phyloP scores from a whole-genome alignment of 2,113 vertebrate species.

The Misgurnus anguillicaudatus region DNA sequence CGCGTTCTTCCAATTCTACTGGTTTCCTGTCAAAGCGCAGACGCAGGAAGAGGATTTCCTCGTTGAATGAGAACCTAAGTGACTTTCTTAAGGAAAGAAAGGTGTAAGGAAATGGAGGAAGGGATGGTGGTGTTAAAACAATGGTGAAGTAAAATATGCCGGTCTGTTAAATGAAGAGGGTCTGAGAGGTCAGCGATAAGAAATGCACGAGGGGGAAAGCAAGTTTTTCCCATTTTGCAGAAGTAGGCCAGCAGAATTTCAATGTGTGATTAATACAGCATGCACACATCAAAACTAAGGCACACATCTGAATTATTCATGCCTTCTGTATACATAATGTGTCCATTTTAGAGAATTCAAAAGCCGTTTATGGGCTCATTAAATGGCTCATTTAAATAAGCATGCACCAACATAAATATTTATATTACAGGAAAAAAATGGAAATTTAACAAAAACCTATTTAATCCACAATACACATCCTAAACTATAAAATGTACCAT shows the following conservation, averaged over 20 bases:
- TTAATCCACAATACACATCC: too few relatives aligned
- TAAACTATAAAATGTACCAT: too few relatives aligned
- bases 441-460: too few relatives aligned
- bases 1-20: background rate
- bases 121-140: slow-evolving; percentile 12
- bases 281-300: slow-evolving; percentile 24
- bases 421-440: background rate
- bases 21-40: slow-evolving; percentile 30
- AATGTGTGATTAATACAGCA: slow-evolving; percentile 11
- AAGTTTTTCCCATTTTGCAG: background rate
- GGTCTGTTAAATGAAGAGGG: background rate
- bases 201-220: background rate
- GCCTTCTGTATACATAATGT: slow-evolving; percentile 2
- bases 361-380: too few relatives aligned
- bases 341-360: background rate
- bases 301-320: slow-evolving; percentile 28
- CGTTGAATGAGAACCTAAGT: background rate
- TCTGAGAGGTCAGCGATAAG: slow-evolving; percentile 2
- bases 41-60: slow-evolving; percentile 54
- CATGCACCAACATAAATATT: background rate
- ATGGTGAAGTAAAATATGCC: slow-evolving; percentile 10
- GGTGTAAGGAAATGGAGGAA: background rate
- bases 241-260: slow-evolving; percentile 21
- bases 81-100: slow-evolving; percentile 1
- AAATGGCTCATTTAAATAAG: background rate